phyloP scores from a whole-genome alignment of 64 coral and sea anemone genomes.

The Cladopsammia gracilis region DNA sequence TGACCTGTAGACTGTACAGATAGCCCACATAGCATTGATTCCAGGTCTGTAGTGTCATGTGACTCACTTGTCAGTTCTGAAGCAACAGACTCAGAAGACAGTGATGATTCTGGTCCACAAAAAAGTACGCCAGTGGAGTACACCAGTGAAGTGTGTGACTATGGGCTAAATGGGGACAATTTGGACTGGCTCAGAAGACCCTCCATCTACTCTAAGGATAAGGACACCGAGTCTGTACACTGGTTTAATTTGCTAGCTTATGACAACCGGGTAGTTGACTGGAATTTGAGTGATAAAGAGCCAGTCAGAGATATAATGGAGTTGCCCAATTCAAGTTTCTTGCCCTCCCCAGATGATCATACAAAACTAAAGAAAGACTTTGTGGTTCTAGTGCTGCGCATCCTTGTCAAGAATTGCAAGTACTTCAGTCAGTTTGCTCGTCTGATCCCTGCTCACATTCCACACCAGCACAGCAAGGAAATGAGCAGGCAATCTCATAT shows the following conservation, averaged over 20 bases:
- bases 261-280: slow-evolving; percentile 29
- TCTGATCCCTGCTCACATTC: slow-evolving; percentile 17
- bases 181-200: slow-evolving; percentile 41
- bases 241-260: slow-evolving; percentile 47
- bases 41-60: slow-evolving; percentile 2
- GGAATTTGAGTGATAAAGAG: background rate
- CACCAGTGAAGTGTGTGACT: background rate
- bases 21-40: background rate
- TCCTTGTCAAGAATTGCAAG: slow-evolving; percentile 23
- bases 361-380: slow-evolving; percentile 20
- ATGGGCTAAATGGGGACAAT: slow-evolving; percentile 41
- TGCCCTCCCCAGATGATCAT: slow-evolving; percentile 36
- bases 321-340: slow-evolving; percentile 30
- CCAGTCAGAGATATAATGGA: slow-evolving; percentile 18
- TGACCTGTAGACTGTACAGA: background rate
- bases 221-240: slow-evolving; percentile 34
- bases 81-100: slow-evolving; percentile 4
- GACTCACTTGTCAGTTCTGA: slow-evolving; percentile 6
- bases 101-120: background rate
- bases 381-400: slow-evolving; percentile 23
- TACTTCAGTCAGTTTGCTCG: slow-evolving; percentile 13
- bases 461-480: background rate
- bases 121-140: background rate
- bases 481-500: slow-evolving; percentile 17
- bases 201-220: slow-evolving; percentile 22